Conservation (phyloP, 2,888 invertebrate species). For the Parelbella ahira region DNA sequence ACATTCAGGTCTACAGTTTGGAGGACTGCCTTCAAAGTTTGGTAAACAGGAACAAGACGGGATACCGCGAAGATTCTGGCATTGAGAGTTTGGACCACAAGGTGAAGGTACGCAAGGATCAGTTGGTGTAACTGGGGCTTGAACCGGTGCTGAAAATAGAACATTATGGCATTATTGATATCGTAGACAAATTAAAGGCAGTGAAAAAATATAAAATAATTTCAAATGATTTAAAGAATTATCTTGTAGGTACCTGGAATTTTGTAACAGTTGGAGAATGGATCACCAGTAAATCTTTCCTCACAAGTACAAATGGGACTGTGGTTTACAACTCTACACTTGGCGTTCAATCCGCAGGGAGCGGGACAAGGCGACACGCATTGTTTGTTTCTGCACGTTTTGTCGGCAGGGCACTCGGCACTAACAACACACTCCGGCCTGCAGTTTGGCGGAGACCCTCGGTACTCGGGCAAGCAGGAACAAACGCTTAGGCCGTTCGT, state of each 20-base stretch:
- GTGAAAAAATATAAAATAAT: no score
- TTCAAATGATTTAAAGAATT: no score
- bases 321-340: slow-evolving; percentile 83
- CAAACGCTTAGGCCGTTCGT: slow-evolving; percentile 86
- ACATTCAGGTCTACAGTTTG: slow-evolving; percentile 85
- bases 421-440: slow-evolving; percentile 86
- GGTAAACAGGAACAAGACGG: slow-evolving; percentile 83
- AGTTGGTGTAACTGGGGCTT: slow-evolving; percentile 50
- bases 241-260: slow-evolving; percentile 58
- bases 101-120: slow-evolving; percentile 86
- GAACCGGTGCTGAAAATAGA: slow-evolving; percentile 49
- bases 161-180: no score
- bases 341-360: slow-evolving; percentile 82
- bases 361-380: slow-evolving; percentile 86
- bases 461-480: slow-evolving; percentile 83
- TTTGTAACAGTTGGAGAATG: slow-evolving; percentile 60
- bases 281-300: slow-evolving; percentile 84
- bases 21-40: slow-evolving; percentile 83
- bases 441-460: slow-evolving; percentile 87
- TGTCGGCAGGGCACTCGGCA: slow-evolving; percentile 83
- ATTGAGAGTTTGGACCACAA: slow-evolving; percentile 83
- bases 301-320: slow-evolving; percentile 89
- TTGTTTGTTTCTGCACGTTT: slow-evolving; percentile 86
- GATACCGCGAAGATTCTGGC: slow-evolving; percentile 75
- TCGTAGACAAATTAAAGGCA: no score